Conservation (phyloP, 2,113 vertebrate species). For the Rhineura floridana region DNA sequence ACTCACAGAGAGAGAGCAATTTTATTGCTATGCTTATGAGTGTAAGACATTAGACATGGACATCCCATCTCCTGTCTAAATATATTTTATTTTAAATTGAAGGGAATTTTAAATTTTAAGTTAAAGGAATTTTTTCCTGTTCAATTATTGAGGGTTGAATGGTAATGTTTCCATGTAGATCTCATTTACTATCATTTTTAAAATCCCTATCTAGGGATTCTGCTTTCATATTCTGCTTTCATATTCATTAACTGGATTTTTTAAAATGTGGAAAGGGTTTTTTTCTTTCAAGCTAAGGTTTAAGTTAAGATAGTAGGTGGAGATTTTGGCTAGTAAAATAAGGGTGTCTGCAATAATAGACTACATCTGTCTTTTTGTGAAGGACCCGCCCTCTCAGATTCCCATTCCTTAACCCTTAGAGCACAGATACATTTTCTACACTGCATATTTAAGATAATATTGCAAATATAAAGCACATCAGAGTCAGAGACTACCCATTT, state of each 20-base stretch:
- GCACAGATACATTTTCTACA: not conserved
- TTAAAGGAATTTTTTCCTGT: not conserved
- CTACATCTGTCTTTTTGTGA: not conserved
- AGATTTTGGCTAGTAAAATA: not conserved
- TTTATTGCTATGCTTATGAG: not conserved
- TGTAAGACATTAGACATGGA: not conserved
- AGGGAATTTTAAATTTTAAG: not conserved
- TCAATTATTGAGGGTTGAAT: not conserved
- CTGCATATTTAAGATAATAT: not conserved
- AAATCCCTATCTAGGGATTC: not conserved
- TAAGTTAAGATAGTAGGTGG: not conserved
- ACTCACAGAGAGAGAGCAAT: not conserved
- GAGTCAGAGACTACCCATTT: not conserved
- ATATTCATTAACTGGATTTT: not conserved
- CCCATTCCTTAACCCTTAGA: not conserved
- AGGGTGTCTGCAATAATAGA: not conserved
- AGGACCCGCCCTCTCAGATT: not conserved
- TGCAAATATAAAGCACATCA: not conserved
- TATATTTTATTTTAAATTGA: not conserved
- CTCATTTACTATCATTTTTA: not conserved
- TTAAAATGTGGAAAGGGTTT: not conserved
- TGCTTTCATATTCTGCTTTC: not conserved
- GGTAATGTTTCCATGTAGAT: not conserved
- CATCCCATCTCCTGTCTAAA: not conserved
- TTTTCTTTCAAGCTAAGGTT: not conserved